Conservation (phyloP, 1,140 invertebrate genomes). For the Pseudoatta argentina region DNA sequence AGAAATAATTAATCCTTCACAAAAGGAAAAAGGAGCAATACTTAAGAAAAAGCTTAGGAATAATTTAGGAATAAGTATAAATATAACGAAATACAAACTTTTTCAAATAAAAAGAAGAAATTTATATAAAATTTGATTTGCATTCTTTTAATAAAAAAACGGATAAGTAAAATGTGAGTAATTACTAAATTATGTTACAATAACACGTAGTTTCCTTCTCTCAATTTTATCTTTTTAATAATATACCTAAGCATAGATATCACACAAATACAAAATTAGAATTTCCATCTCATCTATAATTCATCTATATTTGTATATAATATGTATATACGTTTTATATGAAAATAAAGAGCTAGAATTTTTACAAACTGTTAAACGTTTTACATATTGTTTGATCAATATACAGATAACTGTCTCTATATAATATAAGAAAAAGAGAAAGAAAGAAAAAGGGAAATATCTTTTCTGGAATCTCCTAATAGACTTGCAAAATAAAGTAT, state of each 20-base stretch:
- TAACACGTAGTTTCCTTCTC: neutral
- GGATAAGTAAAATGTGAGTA: neutral
- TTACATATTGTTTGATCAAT: slow-evolving; percentile 2
- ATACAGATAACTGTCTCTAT: neutral
- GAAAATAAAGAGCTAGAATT: neutral
- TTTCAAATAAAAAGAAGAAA: neutral
- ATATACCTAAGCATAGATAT: neutral
- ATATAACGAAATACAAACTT: neutral
- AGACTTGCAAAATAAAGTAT: slow-evolving; percentile 6
- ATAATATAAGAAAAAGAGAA: neutral
- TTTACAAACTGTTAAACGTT: neutral
- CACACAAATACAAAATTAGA: neutral
- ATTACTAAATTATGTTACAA: neutral
- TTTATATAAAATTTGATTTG: neutral
- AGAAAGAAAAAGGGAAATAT: neutral
- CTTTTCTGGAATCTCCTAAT: slow-evolving; percentile 12
- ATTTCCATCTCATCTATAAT: neutral
- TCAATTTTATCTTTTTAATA: neutral
- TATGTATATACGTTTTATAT: neutral
- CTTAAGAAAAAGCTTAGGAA: neutral
- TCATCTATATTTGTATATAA: too few species aligned
- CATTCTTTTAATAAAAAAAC: neutral
- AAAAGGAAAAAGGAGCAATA: neutral
- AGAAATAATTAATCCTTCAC: neutral
- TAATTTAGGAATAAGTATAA: neutral